These are phyloP conservation scores for Potorous gilbertii DNA, from an alignment of 2,797 vertebrate genomes.

Conservation along the genomic window DNA sequence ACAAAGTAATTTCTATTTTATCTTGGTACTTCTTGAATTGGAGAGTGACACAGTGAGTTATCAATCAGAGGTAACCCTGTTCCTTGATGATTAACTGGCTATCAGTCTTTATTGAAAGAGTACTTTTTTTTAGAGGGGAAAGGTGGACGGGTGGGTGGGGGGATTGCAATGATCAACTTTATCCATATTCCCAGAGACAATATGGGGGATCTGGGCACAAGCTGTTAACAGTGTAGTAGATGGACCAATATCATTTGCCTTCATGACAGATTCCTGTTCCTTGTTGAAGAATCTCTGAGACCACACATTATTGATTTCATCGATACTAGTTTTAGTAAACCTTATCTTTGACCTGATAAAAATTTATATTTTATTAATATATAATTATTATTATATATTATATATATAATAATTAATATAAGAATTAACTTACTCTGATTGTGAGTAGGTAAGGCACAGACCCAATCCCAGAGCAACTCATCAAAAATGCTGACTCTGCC, in stretches of 20 bases:
- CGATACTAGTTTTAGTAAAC: slow-evolving; percentile 70
- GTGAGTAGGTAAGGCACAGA: slow-evolving; percentile 68
- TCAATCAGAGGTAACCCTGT: neutral
- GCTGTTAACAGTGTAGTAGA: slow-evolving; percentile 76
- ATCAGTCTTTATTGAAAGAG: neutral
- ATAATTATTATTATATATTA: too few relatives aligned
- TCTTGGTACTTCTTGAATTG: neutral
- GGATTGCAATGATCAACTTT: neutral
- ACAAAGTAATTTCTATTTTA: neutral
- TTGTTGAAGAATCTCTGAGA: slow-evolving; percentile 74
- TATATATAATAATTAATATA: neutral
- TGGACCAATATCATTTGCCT: slow-evolving; percentile 78
- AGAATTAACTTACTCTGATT: slow-evolving; percentile 79
- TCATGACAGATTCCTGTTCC: slow-evolving; percentile 76
- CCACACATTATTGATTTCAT: slow-evolving; percentile 74
- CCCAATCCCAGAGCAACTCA: neutral
- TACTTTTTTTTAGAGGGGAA: neutral
- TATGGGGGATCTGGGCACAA: slow-evolving; percentile 71
- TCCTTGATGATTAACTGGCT: neutral
- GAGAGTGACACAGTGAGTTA: neutral
- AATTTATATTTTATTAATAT: slow-evolving; percentile 48
- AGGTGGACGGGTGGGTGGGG: neutral
- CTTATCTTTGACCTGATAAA: slow-evolving; percentile 74
- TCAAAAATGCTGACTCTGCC: neutral
- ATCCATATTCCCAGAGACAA: slow-evolving; percentile 59